Evolutionary conservation across 2,797 vertebrate species (phyloP), one percentile per base, ranked within the genome.

Genomic region (Sebastes hubbsi): DNA sequence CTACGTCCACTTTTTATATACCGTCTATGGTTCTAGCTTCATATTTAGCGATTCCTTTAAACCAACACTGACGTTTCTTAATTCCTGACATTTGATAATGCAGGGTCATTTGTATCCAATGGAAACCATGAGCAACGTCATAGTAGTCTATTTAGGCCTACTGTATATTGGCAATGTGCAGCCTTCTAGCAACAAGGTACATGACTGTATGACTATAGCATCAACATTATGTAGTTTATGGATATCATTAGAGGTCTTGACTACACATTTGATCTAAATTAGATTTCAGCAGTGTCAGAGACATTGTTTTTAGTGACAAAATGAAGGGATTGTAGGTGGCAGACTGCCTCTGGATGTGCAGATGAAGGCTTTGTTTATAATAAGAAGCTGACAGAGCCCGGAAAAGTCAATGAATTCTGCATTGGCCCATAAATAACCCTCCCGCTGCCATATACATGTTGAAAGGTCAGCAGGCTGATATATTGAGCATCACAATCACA

Each of bases 381-480:
- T 34, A 65, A 73, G 65, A 75, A 55, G n/a, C 25, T 58, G 72
- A 74, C 77, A 68, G 60, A 62, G 38, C 58, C 69, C 30, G 8
- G 52, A 87, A 83, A 88, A 87, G 77, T 80, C 68, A 85, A 84
- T 88, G 66, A 75, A 84, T 83, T 88, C 73, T 80, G 75, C 79
- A 79, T 34, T 56, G 72, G 70, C 64, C 63, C 61, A 75, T 87
- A 88, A 92, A 90, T 89, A 89, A 81, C 14, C 46, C 71, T 32
- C 59, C 22, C 2, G 8, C 72, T 70, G 54, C 56, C 56, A 59
- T 76, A 59, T 76, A 66, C 56, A 63, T n/a, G 55, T 34, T 62
- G 36, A 90, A 91, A 93, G 85, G 74, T 88, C 85, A 92, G 69
- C 58, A 3, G 78, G 65, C 62, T 77, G 83, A 91, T 66, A 65